These are phyloP conservation scores for Carcinoscorpius rotundicauda DNA, from an alignment of 1,140 invertebrate species.

Conservation along the genomic window DNA sequence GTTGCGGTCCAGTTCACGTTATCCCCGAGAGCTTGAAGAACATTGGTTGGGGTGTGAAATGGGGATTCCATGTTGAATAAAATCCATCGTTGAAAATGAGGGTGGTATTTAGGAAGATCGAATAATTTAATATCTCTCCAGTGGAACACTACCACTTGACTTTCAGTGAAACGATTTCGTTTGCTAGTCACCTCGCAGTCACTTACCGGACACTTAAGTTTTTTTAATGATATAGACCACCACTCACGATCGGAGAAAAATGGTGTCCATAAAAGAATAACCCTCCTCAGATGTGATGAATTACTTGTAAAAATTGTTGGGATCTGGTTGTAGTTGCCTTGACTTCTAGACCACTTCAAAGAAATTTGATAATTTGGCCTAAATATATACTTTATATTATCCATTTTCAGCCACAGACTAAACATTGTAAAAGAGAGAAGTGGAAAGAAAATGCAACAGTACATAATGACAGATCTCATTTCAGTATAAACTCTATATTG, in stretches of 20 bases:
- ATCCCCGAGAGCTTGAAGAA: slow-evolving; percentile 14
- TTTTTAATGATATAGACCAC: slow-evolving; percentile 2
- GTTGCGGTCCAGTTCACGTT: slow-evolving; percentile 21
- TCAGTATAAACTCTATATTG: too few species aligned
- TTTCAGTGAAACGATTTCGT: slow-evolving; percentile 16
- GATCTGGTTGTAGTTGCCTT: too few species aligned
- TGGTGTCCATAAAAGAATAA: slow-evolving; percentile 7
- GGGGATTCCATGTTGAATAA: slow-evolving; percentile 28
- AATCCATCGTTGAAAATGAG: slow-evolving; percentile 22
- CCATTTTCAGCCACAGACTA: too few species aligned
- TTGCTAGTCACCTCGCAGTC: slow-evolving; percentile 24
- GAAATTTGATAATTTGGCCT: too few species aligned
- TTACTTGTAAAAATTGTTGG: too few species aligned
- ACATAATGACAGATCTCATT: too few species aligned
- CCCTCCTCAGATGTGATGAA: slow-evolving; percentile 3
- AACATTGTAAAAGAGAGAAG: too few species aligned
- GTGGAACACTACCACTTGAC: slow-evolving; percentile 25
- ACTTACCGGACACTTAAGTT: slow-evolving; percentile 17
- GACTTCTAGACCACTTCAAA: too few species aligned
- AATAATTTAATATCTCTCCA: slow-evolving; percentile 14
- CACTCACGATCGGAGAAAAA: slow-evolving; percentile 13
- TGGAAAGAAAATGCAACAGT: too few species aligned
- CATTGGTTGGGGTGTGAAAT: slow-evolving; percentile 9
- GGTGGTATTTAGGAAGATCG: slow-evolving; percentile 13
- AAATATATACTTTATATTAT: too few species aligned